These are phyloP conservation scores for Porites lobata DNA, from an alignment of 92 coral and sea anemone species.

Conservation along the genomic window DNA sequence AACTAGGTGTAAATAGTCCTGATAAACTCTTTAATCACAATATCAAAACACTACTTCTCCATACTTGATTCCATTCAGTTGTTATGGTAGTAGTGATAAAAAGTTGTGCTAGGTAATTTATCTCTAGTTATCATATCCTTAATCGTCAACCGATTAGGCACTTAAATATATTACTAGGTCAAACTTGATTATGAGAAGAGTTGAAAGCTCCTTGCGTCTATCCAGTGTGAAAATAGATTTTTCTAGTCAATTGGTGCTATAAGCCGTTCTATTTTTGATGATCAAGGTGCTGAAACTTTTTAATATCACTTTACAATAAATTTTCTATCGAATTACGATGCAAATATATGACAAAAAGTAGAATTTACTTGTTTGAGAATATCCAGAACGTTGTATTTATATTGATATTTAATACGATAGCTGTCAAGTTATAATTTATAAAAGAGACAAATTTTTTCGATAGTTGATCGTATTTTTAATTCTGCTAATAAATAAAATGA, in stretches of 20 bases:
- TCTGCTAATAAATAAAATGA: conserved; percentile 25
- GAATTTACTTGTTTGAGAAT: conserved; percentile 20
- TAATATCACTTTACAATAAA: not conserved
- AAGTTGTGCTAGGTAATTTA: too few species aligned
- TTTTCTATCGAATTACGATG: conserved; percentile 1
- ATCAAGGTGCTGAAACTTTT: not conserved
- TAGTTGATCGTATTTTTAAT: conserved; percentile 23
- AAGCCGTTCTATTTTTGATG: conserved; percentile 21
- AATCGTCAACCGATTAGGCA: too few species aligned
- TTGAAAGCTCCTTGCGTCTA: not conserved
- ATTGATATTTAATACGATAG: conserved; percentile 40
- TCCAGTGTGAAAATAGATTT: not conserved
- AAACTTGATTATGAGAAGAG: too few species aligned
- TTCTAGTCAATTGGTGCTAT: too few species aligned
- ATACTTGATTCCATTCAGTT: too few species aligned
- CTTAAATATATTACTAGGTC: too few species aligned
- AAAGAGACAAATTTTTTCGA: not conserved
- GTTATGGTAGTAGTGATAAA: too few species aligned
- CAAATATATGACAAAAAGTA: not conserved
- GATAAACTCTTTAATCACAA: too few species aligned
- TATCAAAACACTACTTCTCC: too few species aligned
- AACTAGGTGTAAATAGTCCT: not conserved
- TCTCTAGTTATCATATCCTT: too few species aligned
- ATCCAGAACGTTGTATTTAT: conserved; percentile 43
- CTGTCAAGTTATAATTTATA: conserved; percentile 5